phyloP scores from a whole-genome alignment of 2,113 vertebrate genomes.

The Ciconia boyciana region DNA sequence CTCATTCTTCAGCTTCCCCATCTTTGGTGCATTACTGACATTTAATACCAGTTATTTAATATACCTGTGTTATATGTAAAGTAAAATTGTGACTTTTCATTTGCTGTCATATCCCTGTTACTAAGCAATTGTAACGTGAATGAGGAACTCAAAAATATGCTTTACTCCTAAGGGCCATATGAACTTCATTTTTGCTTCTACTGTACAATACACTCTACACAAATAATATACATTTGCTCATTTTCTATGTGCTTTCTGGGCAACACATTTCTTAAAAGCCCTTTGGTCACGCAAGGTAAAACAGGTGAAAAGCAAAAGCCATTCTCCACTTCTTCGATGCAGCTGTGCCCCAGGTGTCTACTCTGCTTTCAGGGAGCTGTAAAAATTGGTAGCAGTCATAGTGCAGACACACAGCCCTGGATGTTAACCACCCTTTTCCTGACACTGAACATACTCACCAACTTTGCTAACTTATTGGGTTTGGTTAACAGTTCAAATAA shows the following conservation, averaged over 20 bases:
- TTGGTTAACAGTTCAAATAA: not conserved
- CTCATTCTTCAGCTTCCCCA: not conserved
- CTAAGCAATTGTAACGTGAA: not conserved
- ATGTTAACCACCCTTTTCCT: not conserved
- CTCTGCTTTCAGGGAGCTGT: not conserved
- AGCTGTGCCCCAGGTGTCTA: not conserved
- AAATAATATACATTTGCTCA: accelerated
- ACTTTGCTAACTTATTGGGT: not conserved
- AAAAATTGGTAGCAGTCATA: not conserved
- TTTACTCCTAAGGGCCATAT: not conserved
- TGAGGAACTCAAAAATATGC: not conserved
- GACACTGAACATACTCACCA: not conserved
- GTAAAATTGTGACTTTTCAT: not conserved
- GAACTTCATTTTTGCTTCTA: not conserved
- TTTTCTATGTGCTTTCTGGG: not conserved
- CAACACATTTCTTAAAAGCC: not conserved
- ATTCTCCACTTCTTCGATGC: not conserved
- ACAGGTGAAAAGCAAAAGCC: not conserved
- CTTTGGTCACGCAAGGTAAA: not conserved
- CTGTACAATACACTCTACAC: not conserved
- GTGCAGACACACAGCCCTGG: not conserved
- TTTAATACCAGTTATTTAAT: not conserved
- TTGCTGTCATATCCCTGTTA: not conserved
- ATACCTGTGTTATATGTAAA: not conserved
- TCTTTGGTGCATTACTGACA: not conserved